phyloP scores from a whole-genome alignment of 2,888 invertebrate species.

The Agonopterix arenella region DNA sequence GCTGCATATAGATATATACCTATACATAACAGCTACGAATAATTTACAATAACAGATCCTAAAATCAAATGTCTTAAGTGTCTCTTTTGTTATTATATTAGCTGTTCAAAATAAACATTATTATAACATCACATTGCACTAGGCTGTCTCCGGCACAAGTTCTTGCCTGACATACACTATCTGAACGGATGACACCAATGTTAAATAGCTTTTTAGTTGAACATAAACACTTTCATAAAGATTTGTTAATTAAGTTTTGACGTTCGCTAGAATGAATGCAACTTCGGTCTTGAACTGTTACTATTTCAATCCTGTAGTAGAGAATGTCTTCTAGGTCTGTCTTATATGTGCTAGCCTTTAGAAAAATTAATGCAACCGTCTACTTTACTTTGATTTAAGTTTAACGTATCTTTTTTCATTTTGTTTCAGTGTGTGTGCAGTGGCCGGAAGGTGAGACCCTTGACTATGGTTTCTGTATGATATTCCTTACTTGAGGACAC shows the following conservation, averaged over 20 bases:
- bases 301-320: slow-evolving; percentile 56
- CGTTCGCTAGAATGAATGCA: slow-evolving; percentile 60
- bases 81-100: no score
- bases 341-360: slow-evolving; percentile 44
- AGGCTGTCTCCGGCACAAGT: slow-evolving; percentile 45
- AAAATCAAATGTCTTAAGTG: no score
- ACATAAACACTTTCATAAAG: slow-evolving; percentile 17
- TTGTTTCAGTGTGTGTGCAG: slow-evolving; percentile 92
- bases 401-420: slow-evolving; percentile 30
- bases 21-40: not conserved
- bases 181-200: slow-evolving; percentile 41
- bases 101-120: no score
- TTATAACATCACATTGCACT: not conserved
- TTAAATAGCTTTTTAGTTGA: slow-evolving; percentile 58
- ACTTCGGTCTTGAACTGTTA: slow-evolving; percentile 57
- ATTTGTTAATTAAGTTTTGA: slow-evolving; percentile 18
- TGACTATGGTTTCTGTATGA: slow-evolving; percentile 25
- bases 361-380: slow-evolving; percentile 6
- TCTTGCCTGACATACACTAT: slow-evolving; percentile 39
- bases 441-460: slow-evolving; percentile 90
- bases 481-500: slow-evolving; percentile 35
- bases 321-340: slow-evolving; percentile 62
- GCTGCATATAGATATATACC: not conserved
- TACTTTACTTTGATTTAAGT: not conserved
- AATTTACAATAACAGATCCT: no score